Percentiles rank a stretch among this genome's conserved stretches.
Evolutionary conservation across 2,113 vertebrate genomes (phyloP).

Genomic region (Semnornis frantzii): DNA sequence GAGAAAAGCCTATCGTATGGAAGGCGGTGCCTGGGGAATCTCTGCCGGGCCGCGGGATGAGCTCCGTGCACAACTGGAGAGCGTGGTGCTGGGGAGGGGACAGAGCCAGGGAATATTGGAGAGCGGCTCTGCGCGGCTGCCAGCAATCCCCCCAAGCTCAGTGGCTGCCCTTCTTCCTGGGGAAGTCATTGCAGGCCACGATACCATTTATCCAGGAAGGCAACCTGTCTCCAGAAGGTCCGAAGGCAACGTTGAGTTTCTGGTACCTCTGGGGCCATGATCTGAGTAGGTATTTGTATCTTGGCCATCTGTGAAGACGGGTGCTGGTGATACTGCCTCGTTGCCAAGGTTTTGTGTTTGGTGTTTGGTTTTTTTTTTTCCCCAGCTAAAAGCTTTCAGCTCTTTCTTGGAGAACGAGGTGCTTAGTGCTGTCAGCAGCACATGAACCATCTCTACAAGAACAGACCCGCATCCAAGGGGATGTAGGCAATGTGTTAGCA

Average conservation of each 20-base stretch:
- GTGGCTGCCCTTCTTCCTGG: not conserved
- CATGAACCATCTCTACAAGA: not conserved
- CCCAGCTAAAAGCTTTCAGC: not conserved
- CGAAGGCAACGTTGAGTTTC: not conserved
- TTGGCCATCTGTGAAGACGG: not conserved
- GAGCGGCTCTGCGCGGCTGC: not conserved
- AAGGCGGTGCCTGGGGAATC: slow-evolving; percentile 60
- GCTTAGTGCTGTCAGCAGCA: not conserved
- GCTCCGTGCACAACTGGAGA: slow-evolving; percentile 16
- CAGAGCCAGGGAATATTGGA: slow-evolving; percentile 51
- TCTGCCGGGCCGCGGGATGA: slow-evolving; percentile 6
- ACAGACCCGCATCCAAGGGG: not conserved
- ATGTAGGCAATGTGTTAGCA: not conserved
- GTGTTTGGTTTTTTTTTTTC: not conserved
- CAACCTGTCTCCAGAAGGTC: not conserved
- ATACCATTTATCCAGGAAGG: not conserved
- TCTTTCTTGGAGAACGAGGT: not conserved
- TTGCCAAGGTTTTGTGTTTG: not conserved
- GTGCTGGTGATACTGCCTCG: not conserved
- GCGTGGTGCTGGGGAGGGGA: not conserved
- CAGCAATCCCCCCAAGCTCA: not conserved
- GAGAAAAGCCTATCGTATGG: not conserved
- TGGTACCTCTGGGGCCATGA: not conserved
- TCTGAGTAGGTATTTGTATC: not conserved
- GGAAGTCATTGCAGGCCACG: slow-evolving; percentile 25